Evolutionary conservation across 2,113 vertebrate genomes (phyloP).

Genomic region (Salvator merianae): DNA sequence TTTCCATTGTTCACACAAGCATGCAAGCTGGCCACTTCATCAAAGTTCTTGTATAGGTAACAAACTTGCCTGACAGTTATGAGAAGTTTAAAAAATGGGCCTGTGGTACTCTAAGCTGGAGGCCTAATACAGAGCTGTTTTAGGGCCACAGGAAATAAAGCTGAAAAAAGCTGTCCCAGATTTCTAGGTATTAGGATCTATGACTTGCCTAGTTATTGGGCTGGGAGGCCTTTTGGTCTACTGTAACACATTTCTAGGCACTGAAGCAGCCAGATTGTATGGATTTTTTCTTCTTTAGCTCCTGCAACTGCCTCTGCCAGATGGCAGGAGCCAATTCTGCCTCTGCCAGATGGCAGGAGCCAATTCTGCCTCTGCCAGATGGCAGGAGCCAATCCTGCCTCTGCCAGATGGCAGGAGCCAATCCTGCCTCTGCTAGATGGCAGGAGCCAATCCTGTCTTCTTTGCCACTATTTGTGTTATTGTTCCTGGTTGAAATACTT

Average conservation of each 20-base stretch:
- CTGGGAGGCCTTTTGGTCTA: not conserved
- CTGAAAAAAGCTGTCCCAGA: not conserved
- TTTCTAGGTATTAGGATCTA: not conserved
- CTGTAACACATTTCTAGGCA: not conserved
- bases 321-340: too few relatives aligned
- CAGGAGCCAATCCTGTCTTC: too few relatives aligned
- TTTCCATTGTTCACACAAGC: slow-evolving; percentile 67
- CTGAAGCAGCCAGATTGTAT: not conserved
- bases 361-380: too few relatives aligned
- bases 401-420: too few relatives aligned
- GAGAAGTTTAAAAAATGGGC: not conserved
- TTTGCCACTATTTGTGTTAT: too few relatives aligned
- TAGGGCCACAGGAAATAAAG: not conserved
- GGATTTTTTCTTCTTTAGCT: not conserved
- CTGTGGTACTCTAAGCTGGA: not conserved
- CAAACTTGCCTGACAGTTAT: not conserved
- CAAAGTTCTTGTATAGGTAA: not conserved
- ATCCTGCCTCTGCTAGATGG: too few relatives aligned
- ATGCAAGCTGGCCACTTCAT: slow-evolving; percentile 38
- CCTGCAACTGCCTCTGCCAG: too few relatives aligned
- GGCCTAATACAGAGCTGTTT: not conserved
- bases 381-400: too few relatives aligned
- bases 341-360: too few relatives aligned
- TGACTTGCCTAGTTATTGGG: not conserved
- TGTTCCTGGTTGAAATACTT: too few relatives aligned